phyloP scores from a whole-genome alignment of 2,797 vertebrate genomes.

The Mycteria americana region DNA sequence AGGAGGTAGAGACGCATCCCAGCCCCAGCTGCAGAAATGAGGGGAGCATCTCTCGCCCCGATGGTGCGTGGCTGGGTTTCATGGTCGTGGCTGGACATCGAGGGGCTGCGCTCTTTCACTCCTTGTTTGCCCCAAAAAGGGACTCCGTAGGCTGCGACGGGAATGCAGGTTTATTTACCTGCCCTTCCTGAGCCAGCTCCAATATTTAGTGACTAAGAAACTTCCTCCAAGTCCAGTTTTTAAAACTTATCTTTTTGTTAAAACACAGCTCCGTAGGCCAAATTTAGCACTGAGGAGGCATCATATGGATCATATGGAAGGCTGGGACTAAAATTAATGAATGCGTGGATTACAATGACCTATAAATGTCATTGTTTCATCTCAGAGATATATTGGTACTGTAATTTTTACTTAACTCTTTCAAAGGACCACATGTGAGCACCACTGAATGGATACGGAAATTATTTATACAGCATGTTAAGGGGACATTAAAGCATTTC shows the following conservation, averaged over 20 bases:
- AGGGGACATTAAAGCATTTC: conserved; percentile 60
- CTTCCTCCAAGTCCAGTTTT: conserved; percentile 27
- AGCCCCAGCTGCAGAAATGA: background rate
- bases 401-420: conserved; percentile 72
- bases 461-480: conserved; percentile 58
- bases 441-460: conserved; percentile 40
- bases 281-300: conserved; percentile 51
- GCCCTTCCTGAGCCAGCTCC: conserved; percentile 30
- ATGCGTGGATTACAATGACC: conserved; percentile 70
- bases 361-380: conserved; percentile 73
- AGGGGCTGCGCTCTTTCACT: background rate
- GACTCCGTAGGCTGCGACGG: background rate
- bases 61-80: rapidly evolving
- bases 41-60: background rate
- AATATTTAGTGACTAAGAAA: conserved; percentile 17
- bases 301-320: conserved; percentile 65
- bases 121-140: background rate
- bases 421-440: conserved; percentile 68
- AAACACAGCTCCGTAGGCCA: background rate
- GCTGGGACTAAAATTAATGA: conserved; percentile 71
- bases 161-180: background rate
- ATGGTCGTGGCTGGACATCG: rapidly evolving
- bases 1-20: background rate
- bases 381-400: conserved; percentile 61
- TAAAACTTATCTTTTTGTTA: conserved; percentile 34